Conservation (phyloP, 2,888 invertebrate species). For the Andrena camellia region DNA sequence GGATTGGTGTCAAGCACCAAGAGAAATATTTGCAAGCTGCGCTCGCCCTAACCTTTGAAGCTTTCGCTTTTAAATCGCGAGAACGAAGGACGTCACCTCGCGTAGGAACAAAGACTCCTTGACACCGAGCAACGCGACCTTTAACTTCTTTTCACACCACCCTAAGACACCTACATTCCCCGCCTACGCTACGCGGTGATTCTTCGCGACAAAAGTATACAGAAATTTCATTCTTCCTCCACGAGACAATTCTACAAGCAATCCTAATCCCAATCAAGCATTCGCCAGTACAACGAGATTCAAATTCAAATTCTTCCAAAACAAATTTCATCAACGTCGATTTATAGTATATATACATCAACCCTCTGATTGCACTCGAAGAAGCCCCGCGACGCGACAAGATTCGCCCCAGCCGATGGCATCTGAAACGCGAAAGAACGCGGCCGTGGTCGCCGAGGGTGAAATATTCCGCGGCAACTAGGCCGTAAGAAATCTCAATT, state of each 20-base stretch:
- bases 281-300: no score
- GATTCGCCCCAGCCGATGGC: conserved; percentile 1
- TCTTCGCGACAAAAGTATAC: not conserved
- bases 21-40: conserved; percentile 53
- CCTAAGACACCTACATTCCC: not conserved
- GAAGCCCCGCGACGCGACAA: not conserved
- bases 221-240: not conserved
- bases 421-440: not conserved
- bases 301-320: no score
- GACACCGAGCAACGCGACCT: conserved; percentile 12
- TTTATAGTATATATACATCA: not conserved
- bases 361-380: not conserved
- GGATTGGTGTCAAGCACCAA: conserved; percentile 54
- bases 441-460: conserved; percentile 18
- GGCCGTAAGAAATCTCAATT: conserved; percentile 72
- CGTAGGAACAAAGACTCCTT: conserved; percentile 28
- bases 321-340: no score
- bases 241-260: no score
- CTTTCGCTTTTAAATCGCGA: conserved; percentile 44
- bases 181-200: not conserved
- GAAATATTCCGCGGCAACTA: conserved; percentile 65
- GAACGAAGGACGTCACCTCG: not conserved
- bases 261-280: no score
- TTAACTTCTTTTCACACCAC: conserved; percentile 5
- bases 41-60: conserved; percentile 42